Evolutionary conservation across 1,140 invertebrate species (phyloP), one percentile per base, ranked within the genome.

Genomic region (Cydia strobilella): DNA sequence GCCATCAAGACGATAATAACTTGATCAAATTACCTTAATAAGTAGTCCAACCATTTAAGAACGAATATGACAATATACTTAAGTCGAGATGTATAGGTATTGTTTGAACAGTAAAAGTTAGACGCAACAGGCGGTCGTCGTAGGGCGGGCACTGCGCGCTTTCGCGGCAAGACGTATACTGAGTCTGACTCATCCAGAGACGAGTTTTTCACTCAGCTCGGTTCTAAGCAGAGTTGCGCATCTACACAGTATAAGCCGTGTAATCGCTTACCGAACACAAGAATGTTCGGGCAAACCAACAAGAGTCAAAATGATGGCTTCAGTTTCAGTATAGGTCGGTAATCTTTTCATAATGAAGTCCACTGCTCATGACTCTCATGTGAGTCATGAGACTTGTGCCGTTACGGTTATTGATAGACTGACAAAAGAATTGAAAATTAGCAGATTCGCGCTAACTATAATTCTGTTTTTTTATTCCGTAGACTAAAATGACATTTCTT

Each of bases 141-240:
- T 27, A 27, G 63, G 63, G 65, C 65, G 31, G 65, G 15, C n/a
- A 35, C 65, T 69, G 65, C 31, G 65, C 65, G 65, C 20, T 69
- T 69, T 69, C 27, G 65, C 65, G 65, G 65, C 65, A 69, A 69
- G 65, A 39, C 31, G 27, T 69, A 42, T 23, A 69, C 65, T 69
- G 65, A 69, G 27, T 69, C 65, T 69, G 65, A 69, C 35, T 69
- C 65, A 69, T 39, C 13, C 65, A 69, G 65, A 69, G 65, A 69
- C 31, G 7, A 69, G 65, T 66, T 35, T 35, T 66, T 66, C 63
- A 27, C 23, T 39, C 65, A 15, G 6, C 35, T 59, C 54, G 9
- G 54, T 59, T 23, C 54, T 69, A 69, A 69, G 31, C 65, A 69
- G 65, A 10, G 27, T 35, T 69, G 65, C 65, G 65, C 65, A n/a